Evolutionary conservation across 2,113 vertebrate genomes (phyloP).

Genomic region (Ellobius talpinus): DNA sequence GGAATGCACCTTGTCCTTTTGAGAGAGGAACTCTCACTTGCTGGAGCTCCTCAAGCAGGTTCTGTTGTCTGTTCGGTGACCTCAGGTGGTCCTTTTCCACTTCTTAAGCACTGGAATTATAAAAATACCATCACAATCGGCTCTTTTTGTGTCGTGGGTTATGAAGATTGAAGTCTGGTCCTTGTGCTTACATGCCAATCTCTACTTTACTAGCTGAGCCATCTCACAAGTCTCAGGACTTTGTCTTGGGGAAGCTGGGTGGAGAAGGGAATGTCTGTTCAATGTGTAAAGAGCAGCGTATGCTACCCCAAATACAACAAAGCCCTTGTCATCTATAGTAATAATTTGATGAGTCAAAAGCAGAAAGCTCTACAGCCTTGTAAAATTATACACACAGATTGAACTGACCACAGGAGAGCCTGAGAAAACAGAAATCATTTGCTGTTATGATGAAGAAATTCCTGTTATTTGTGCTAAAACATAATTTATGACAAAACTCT

Average conservation of each 20-base stretch:
- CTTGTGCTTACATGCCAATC: background rate
- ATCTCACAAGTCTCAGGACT: background rate
- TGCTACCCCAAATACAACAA: background rate
- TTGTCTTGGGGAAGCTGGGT: background rate
- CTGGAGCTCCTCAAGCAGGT: too few species aligned
- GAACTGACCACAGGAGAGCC: background rate
- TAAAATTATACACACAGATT: background rate
- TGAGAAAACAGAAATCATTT: background rate
- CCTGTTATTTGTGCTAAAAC: slow-evolving; percentile 39
- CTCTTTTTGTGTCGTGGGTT: background rate
- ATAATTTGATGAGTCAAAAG: background rate
- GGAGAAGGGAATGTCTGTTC: background rate
- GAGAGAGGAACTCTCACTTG: background rate
- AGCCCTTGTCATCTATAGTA: background rate
- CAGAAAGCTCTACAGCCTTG: background rate
- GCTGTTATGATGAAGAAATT: background rate
- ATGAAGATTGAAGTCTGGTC: background rate
- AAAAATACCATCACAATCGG: background rate
- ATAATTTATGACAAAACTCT: slow-evolving; percentile 21
- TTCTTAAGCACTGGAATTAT: background rate
- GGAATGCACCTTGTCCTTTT: background rate
- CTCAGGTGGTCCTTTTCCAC: background rate
- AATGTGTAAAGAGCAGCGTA: background rate
- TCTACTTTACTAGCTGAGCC: background rate
- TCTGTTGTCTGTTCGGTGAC: background rate